Evolutionary conservation across 2,113 vertebrate species (phyloP).

Genomic region (Colossoma macropomum): DNA sequence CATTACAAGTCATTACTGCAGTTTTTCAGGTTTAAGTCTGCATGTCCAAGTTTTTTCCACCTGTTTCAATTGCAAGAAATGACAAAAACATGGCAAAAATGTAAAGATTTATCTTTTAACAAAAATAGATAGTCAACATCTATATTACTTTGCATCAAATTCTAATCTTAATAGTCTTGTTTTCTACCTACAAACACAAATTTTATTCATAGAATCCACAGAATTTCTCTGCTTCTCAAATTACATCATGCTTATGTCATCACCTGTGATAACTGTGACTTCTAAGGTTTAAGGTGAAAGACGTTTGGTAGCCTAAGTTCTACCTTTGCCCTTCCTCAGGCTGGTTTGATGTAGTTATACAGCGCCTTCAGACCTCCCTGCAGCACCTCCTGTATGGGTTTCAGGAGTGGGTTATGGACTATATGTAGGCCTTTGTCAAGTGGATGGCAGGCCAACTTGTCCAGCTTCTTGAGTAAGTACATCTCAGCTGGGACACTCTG

Average conservation of each 20-base stretch:
- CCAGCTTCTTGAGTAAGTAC: constrained; percentile 80
- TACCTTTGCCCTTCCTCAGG: constrained; percentile 64
- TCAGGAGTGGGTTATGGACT: constrained; percentile 87
- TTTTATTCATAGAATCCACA: not conserved
- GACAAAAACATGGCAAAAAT: too few species aligned
- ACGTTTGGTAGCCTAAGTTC: not conserved
- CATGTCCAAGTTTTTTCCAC: too few species aligned
- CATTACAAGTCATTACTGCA: too few species aligned
- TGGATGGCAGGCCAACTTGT: constrained; percentile 88
- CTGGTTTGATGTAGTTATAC: constrained; percentile 88
- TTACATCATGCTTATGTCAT: not conserved
- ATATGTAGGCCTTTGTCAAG: constrained; percentile 94
- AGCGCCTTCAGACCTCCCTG: constrained; percentile 86
- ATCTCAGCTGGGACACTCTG: constrained; percentile 88
- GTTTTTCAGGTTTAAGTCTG: too few species aligned
- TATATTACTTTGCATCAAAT: too few species aligned
- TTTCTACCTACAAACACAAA: not conserved
- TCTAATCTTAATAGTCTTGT: too few species aligned
- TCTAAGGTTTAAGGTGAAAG: not conserved
- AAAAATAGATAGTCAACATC: too few species aligned
- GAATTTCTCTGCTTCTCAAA: not conserved
- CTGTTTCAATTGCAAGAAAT: too few species aligned
- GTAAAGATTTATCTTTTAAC: too few species aligned
- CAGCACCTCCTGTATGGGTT: constrained; percentile 86
- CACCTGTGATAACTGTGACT: not conserved